These are phyloP conservation scores for Helicolenus hilgendorfi DNA, from an alignment of 2,797 vertebrate genomes.

Conservation along the genomic window DNA sequence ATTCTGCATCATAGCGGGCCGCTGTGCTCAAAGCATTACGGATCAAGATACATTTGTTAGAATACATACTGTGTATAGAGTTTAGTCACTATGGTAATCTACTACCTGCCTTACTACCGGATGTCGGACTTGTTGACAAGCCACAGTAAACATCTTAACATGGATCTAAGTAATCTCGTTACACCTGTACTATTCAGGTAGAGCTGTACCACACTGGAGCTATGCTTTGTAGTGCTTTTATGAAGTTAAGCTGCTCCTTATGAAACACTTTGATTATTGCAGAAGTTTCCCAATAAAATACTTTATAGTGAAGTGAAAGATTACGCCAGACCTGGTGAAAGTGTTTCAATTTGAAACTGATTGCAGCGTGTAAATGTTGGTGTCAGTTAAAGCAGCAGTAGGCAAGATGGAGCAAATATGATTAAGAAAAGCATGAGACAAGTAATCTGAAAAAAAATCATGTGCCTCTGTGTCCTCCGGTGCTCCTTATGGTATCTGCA, in stretches of 20 bases:
- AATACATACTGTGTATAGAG: neutral
- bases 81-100: neutral
- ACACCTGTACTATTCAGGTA: neutral
- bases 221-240: neutral
- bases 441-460: too few relatives aligned
- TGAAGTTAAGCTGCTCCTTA: neutral
- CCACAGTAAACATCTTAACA: neutral
- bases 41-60: neutral
- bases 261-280: neutral
- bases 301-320: neutral
- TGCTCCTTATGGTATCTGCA: too few relatives aligned
- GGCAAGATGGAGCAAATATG: too few relatives aligned
- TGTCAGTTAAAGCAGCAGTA: neutral
- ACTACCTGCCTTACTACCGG: neutral
- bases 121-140: neutral
- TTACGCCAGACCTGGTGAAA: neutral
- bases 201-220: neutral
- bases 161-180: neutral
- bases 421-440: too few relatives aligned
- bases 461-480: too few relatives aligned
- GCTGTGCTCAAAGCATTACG: neutral
- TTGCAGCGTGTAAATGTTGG: neutral
- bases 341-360: neutral
- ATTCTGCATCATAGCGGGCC: neutral
- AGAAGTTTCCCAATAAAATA: neutral